Base-by-base conservation (phyloP, 2,797 vertebrate genomes). In the Pseudomugil gertrudae region DNA sequence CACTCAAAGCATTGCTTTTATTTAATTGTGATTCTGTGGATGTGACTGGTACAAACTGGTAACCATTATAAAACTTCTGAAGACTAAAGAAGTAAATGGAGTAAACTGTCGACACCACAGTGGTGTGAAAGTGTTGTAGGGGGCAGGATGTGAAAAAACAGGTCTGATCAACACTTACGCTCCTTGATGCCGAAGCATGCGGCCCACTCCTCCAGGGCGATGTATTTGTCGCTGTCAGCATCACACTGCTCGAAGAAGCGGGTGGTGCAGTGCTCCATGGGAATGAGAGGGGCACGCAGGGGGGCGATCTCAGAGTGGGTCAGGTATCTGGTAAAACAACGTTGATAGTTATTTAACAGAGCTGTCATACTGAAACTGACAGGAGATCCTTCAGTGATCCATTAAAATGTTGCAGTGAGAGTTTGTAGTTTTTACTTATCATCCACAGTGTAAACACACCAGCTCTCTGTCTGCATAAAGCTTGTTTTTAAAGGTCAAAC, bases 231-330 rank as follows among this genome's bases (percentile, higher is more conserved):
- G 0, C 86, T 92, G 86, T 99, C 98, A 58, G 96, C 86, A 72
- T 99, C 98, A 0, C 98, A 99, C 81, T 94, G 81, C 26, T 98
- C 95, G 0, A 99, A 99, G 94, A 99, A 99, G 88, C 94, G 96
- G 27, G 96, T 98, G 92, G 98, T 99, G 95, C 98, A 99, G 63
- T 99, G 98, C 91, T 99, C 98, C 98, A 99, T 99, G 93, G 98
- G 98, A 69, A 99, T 97, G 80, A 99, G 97, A 2, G 98, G 98
- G 0, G 97, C 98, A 0, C 98, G 96, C 80, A 99, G 95, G 0
- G 98, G 98, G 66, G 98, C 89, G 88, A 99, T 94, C 94, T 99
- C 98, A 0, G 97, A 95, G 95, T 99, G 98, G 81, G 98, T 98
- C 91, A 99, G 94, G 89, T 96, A 99, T 69, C 98, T 99, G 80